A percentile compares a stretch with the other conserved stretches of the same genome.
Evolutionary conservation across 2,888 invertebrate genomes (phyloP).

Genomic region (Chydorus sphaericus): DNA sequence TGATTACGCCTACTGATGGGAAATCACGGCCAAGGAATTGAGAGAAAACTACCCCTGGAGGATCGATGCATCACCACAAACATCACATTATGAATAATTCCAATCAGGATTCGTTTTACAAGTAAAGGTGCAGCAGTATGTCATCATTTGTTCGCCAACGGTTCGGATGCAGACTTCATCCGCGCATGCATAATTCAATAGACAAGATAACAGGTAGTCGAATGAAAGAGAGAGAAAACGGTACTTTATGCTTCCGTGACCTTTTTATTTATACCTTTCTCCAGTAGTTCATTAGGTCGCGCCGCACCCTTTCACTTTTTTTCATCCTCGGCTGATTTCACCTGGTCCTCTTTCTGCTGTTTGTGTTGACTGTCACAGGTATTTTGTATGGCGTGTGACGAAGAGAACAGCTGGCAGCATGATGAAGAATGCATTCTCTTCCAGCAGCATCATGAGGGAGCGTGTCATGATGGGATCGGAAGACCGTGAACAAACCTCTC

Average conservation of each 20-base stretch:
- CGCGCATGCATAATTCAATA: not conserved
- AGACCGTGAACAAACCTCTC: slow-evolving; percentile 2
- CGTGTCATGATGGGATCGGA: slow-evolving; percentile 2
- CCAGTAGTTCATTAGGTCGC: too few species aligned
- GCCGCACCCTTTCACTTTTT: too few species aligned
- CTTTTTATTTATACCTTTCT: not conserved
- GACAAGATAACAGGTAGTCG: not conserved
- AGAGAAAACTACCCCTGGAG: not conserved
- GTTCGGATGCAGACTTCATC: not conserved
- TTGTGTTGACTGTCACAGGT: not conserved
- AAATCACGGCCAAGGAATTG: not conserved
- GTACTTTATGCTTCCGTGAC: not conserved
- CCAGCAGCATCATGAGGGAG: too few species aligned
- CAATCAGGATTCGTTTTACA: not conserved
- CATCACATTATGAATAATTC: slow-evolving; percentile 3
- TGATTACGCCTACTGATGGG: too few species aligned
- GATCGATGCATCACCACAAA: not conserved
- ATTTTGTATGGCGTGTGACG: not conserved
- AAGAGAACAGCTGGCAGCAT: not conserved
- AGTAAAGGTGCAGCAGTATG: not conserved
- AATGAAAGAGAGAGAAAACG: not conserved
- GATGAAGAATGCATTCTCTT: too few species aligned
- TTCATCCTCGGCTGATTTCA: too few species aligned
- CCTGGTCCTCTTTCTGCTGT: not conserved
- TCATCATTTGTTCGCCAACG: slow-evolving; percentile 2